Evolutionary conservation across 1,140 invertebrate genomes (phyloP).

Genomic region (Zaprionus capensis): DNA sequence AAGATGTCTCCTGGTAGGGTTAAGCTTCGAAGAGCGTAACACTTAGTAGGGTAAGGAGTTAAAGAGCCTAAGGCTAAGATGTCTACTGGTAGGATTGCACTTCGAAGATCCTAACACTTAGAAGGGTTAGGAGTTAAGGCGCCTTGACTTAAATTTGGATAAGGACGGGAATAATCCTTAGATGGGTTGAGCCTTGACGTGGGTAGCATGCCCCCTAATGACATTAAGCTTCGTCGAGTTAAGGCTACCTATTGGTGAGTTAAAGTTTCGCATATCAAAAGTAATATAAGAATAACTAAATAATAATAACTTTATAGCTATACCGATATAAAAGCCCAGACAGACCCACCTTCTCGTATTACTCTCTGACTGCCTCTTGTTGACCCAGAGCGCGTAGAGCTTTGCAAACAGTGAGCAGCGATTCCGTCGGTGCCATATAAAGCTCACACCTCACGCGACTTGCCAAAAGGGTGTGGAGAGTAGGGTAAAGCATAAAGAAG

Average conservation of each 20-base stretch:
- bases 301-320: not conserved
- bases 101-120: too few species aligned
- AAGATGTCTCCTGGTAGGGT: too few species aligned
- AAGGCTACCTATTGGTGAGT: not conserved
- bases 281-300: not conserved
- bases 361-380: constrained; percentile 6
- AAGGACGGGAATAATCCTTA: too few species aligned
- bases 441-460: constrained; percentile 63
- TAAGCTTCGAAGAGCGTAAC: too few species aligned
- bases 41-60: too few species aligned
- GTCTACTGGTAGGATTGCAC: too few species aligned
- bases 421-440: constrained; percentile 44
- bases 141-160: too few species aligned
- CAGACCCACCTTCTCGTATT: not conserved
- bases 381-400: constrained; percentile 41
- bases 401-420: constrained; percentile 37
- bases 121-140: too few species aligned
- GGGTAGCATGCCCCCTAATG: not conserved
- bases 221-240: not conserved
- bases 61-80: too few species aligned
- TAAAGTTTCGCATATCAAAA: accelerated
- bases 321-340: not conserved
- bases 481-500: not conserved
- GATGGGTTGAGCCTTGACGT: not conserved
- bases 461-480: constrained; percentile 14